phyloP scores from a whole-genome alignment of 1,140 invertebrate genomes.

The Cyphomyrmex costatus region DNA sequence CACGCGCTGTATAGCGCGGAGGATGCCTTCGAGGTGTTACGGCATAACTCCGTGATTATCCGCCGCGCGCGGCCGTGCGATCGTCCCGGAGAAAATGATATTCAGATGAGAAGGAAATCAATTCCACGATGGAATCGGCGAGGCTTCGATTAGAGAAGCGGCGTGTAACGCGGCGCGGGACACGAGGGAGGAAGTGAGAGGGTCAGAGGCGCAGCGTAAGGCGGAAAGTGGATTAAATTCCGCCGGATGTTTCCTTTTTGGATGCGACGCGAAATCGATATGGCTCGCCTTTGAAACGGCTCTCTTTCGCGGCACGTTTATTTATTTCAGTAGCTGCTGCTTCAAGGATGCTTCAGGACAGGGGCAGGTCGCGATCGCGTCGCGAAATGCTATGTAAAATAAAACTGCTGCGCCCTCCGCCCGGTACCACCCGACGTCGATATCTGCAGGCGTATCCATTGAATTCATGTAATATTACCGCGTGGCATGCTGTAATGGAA shows the following conservation, averaged over 20 bases:
- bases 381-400: conserved; percentile 62
- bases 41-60: conserved; percentile 84
- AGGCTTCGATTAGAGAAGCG: conserved; percentile 80
- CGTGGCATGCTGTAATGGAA: conserved; percentile 53
- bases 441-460: conserved; percentile 54
- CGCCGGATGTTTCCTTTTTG: conserved; percentile 68
- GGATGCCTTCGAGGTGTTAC: conserved; percentile 84
- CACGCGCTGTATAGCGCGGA: conserved; percentile 27
- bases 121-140: conserved; percentile 83
- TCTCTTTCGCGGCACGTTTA: conserved; percentile 28
- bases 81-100: conserved; percentile 84
- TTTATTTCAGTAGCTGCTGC: conserved; percentile 49
- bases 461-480: conserved; percentile 65
- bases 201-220: conserved; percentile 41
- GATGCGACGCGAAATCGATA: conserved; percentile 44
- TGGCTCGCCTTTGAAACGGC: conserved; percentile 15
- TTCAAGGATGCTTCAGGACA: conserved; percentile 34
- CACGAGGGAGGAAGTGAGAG: background rate
- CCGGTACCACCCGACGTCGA: conserved; percentile 22
- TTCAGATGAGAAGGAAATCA: conserved; percentile 86
- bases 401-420: conserved; percentile 26
- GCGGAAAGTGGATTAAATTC: conserved; percentile 73
- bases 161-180: conserved; percentile 65
- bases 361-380: conserved; percentile 56
- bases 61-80: conserved; percentile 74